A percentile compares a stretch with the other conserved stretches of the same genome.
Conservation (phyloP, 1,140 invertebrate genomes). For the Drosophila pruinosa region DNA sequence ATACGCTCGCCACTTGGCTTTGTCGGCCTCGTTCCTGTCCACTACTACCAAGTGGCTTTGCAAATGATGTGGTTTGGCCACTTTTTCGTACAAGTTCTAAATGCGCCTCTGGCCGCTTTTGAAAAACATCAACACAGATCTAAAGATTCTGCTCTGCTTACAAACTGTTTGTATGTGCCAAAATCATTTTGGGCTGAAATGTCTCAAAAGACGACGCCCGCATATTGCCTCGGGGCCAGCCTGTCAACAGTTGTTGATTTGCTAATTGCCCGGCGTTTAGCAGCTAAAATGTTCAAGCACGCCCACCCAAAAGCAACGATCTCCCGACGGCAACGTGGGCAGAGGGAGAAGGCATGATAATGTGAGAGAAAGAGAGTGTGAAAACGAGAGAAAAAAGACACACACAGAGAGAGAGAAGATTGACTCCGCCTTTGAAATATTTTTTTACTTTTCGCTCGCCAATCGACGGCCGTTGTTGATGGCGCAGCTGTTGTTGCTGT, state of each 20-base stretch:
- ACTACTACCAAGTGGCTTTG: slow-evolving; percentile 20
- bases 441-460: slow-evolving; percentile 24
- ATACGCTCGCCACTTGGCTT: not conserved
- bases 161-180: slow-evolving; percentile 3
- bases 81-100: slow-evolving; percentile 22
- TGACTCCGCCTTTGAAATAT: slow-evolving; percentile 42
- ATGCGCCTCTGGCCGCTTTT: not conserved
- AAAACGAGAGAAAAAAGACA: not conserved
- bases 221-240: slow-evolving; percentile 5
- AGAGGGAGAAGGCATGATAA: not conserved
- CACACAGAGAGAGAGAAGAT: not conserved
- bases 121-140: too few relatives aligned
- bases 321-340: not conserved
- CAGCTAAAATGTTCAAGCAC: slow-evolving; percentile 33
- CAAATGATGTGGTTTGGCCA: slow-evolving; percentile 35
- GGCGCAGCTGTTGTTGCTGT: not conserved
- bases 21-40: not conserved
- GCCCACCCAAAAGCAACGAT: slow-evolving; percentile 16
- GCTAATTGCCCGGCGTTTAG: slow-evolving; percentile 72
- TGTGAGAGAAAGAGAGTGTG: not conserved
- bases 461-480: slow-evolving; percentile 16
- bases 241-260: slow-evolving; percentile 68
- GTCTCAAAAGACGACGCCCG: slow-evolving; percentile 37
- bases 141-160: slow-evolving; percentile 17
- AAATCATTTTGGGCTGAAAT: slow-evolving; percentile 47